These are phyloP conservation scores for Amniataba percoides DNA, from an alignment of 2,797 vertebrate genomes.

Conservation along the genomic window DNA sequence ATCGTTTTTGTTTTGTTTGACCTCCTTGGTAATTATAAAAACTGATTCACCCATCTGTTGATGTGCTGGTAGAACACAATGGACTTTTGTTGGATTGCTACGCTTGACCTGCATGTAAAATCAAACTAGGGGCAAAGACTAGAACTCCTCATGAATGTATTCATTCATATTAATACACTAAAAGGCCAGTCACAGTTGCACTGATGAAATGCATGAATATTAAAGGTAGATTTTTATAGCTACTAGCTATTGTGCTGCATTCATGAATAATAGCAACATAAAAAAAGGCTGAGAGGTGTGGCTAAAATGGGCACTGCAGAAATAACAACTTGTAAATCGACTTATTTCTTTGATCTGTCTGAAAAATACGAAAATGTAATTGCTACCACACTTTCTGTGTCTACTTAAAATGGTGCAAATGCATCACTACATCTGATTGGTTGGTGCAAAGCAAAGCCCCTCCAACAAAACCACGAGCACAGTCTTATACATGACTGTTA, in stretches of 20 bases:
- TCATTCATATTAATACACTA: not conserved
- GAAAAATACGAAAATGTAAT: not conserved
- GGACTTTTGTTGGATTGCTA: slow-evolving; percentile 10
- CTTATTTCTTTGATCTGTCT: not conserved
- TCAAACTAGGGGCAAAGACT: not conserved
- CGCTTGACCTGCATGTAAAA: slow-evolving; percentile 4
- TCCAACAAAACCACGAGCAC: not conserved
- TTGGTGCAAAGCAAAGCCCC: not conserved
- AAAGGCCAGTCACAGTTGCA: not conserved
- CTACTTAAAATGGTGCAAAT: not conserved
- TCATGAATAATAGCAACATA: no score
- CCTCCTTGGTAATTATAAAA: slow-evolving; percentile 16
- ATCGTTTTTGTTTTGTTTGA: slow-evolving; percentile 34
- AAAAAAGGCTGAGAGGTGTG: no score
- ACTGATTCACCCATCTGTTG: slow-evolving; percentile 1
- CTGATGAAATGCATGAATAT: not conserved
- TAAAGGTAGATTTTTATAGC: not conserved
- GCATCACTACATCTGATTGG: not conserved
- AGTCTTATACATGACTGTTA: not conserved
- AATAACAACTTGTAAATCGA: not conserved
- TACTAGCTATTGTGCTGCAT: no score
- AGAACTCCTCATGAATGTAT: not conserved
- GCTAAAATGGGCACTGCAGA: no score
- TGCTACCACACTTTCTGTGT: not conserved
- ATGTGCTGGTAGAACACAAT: slow-evolving; percentile 15